Evolutionary conservation across 2,888 invertebrate species (phyloP).

Genomic region (Drosophila putrida): DNA sequence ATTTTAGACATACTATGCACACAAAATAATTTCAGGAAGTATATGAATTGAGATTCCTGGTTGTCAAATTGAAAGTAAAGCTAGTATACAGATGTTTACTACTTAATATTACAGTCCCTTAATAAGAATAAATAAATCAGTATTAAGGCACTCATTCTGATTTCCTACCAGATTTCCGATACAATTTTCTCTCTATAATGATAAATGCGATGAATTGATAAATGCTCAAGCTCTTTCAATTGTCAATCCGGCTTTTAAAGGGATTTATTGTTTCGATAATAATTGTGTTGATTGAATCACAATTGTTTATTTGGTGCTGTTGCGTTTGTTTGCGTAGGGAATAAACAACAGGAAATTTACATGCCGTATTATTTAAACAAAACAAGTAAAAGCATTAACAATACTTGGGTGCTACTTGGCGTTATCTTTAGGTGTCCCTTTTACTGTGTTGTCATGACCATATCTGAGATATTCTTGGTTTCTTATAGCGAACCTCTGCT

Average conservation of each 20-base stretch:
- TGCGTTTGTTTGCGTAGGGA: conserved; percentile 27
- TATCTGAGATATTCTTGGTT: conserved; percentile 45
- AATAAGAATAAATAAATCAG: no score
- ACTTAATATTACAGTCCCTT: no score
- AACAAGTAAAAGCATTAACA: conserved; percentile 47
- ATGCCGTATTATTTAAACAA: conserved; percentile 1
- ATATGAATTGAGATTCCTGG: no score
- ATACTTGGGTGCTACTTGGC: conserved; percentile 68
- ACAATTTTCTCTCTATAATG: neutral
- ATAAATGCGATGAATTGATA: neutral
- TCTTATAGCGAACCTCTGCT: conserved; percentile 61
- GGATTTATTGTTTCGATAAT: conserved; percentile 35
- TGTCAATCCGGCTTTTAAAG: neutral
- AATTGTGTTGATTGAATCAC: conserved; percentile 68
- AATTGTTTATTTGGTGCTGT: conserved; percentile 48
- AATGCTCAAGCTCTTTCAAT: neutral
- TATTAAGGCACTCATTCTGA: no score
- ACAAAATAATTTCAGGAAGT: no score
- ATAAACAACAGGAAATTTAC: conserved; percentile 7
- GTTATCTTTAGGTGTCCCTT: conserved; percentile 66
- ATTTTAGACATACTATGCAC: no score
- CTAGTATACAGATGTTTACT: no score
- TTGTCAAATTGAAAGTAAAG: no score
- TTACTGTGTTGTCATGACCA: conserved; percentile 35
- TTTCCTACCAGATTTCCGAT: no score